These are phyloP conservation scores for Serripes groenlandicus DNA, from an alignment of 2,888 invertebrate genomes.

Conservation along the genomic window DNA sequence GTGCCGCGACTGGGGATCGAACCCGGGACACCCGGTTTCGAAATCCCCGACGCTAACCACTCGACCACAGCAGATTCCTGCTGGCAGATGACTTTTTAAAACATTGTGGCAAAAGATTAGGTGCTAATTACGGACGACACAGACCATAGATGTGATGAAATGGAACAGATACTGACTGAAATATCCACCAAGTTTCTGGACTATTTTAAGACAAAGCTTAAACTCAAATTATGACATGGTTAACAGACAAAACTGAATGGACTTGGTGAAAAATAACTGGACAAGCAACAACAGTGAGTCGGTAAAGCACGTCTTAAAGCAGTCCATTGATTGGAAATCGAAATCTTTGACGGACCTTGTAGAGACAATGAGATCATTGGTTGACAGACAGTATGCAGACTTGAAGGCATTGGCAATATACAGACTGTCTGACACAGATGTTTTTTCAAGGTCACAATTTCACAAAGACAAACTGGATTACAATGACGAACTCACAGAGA, in stretches of 20 bases:
- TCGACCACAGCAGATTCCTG: too few species aligned
- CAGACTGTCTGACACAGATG: neutral
- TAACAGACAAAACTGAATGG: neutral
- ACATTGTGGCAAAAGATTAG: too few species aligned
- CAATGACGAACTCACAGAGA: constrained; percentile 16
- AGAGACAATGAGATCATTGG: neutral
- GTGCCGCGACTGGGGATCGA: too few species aligned
- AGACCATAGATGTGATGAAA: constrained; percentile 8
- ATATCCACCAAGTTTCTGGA: neutral
- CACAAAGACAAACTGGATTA: constrained; percentile 21
- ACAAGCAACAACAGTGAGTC: constrained; percentile 4
- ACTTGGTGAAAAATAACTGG: neutral
- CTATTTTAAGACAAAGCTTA: constrained; percentile 15
- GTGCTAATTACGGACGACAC: too few species aligned
- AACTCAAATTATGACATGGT: neutral
- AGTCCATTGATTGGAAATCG: constrained; percentile 9
- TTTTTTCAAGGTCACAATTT: constrained; percentile 10
- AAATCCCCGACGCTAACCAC: too few species aligned
- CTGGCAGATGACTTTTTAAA: too few species aligned
- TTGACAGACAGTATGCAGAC: constrained; percentile 20
- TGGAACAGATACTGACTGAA: neutral
- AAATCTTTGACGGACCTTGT: constrained; percentile 17
- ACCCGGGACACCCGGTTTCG: too few species aligned
- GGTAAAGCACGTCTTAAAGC: constrained; percentile 4
- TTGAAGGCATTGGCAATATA: too few species aligned